Percentiles rank a stretch among this genome's conserved stretches.
These are phyloP conservation scores for Isichthys henryi DNA, from an alignment of 2,113 vertebrate species.

Conservation along the genomic window DNA sequence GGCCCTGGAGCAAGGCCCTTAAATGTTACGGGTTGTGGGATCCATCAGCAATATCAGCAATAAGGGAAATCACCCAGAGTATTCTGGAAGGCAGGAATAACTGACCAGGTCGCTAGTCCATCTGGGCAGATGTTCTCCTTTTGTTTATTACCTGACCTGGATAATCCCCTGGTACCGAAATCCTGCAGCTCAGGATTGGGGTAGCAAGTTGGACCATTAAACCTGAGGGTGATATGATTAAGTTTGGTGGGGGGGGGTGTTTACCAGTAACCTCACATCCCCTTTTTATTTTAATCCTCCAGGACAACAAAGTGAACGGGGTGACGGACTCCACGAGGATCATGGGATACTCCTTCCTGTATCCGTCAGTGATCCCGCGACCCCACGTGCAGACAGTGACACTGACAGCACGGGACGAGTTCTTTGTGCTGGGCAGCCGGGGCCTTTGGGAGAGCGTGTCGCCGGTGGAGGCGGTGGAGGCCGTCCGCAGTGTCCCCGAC, in stretches of 20 bases:
- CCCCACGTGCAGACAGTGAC: constrained; percentile 86
- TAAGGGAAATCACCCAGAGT: background rate
- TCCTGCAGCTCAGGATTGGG: background rate
- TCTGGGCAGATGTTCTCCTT: background rate
- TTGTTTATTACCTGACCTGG: background rate
- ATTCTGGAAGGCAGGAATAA: background rate
- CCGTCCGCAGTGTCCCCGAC: constrained; percentile 82
- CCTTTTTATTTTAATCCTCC: constrained; percentile 2
- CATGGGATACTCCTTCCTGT: constrained; percentile 95
- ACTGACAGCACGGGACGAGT: constrained; percentile 89
- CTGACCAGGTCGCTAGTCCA: background rate
- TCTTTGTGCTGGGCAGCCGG: constrained; percentile 93
- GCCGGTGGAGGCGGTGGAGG: constrained; percentile 76
- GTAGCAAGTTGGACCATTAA: background rate
- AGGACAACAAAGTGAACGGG: constrained; percentile 98
- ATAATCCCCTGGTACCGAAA: background rate
- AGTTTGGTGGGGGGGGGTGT: background rate
- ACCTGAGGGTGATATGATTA: background rate
- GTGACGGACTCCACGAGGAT: constrained; percentile 93
- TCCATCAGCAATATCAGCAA: background rate
- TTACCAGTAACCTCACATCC: background rate
- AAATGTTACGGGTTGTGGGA: background rate
- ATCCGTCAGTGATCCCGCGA: constrained; percentile 84
- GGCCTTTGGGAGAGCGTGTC: constrained; percentile 88
- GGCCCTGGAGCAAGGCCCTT: background rate